Evolutionary conservation across 1,140 invertebrate species (phyloP).

Genomic region (Macrostomum lignano): DNA sequence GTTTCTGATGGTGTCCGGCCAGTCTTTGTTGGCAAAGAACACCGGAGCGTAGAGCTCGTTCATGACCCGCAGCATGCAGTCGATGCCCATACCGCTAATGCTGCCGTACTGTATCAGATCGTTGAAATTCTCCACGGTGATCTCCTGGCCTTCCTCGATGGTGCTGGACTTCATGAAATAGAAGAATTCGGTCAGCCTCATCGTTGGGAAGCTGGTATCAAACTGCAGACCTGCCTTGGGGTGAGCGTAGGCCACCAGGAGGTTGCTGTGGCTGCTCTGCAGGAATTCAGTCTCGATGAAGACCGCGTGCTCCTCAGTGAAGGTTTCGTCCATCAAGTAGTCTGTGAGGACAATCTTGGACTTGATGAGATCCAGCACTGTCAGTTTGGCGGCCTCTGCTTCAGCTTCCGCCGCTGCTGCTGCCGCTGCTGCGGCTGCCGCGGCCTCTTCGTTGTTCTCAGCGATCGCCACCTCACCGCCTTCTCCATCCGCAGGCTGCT

Average conservation of each 20-base stretch:
- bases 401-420: too few species aligned
- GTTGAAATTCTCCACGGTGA: conserved; percentile 17
- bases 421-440: too few species aligned
- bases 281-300: neutral
- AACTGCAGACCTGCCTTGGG: neutral
- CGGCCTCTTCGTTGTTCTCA: too few species aligned
- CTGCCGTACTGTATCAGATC: conserved; percentile 21
- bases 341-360: neutral
- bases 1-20: conserved; percentile 36
- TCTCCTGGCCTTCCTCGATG: too few species aligned
- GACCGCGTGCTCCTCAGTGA: neutral
- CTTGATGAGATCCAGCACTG: neutral
- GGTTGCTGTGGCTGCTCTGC: neutral
- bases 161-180: conserved; percentile 21
- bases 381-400: too few species aligned
- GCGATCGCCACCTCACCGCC: too few species aligned
- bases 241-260: neutral
- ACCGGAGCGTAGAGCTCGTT: conserved; percentile 27
- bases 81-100: conserved; percentile 14
- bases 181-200: conserved; percentile 15
- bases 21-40: conserved; percentile 25
- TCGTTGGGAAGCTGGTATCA: conserved; percentile 11
- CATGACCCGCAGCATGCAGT: conserved; percentile 23
- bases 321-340: neutral
- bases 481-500: too few species aligned